Percentiles rank a stretch among this genome's conserved stretches.
These are phyloP conservation scores for Epinephelus malabaricus DNA, from an alignment of 2,797 vertebrate species.

Conservation along the genomic window DNA sequence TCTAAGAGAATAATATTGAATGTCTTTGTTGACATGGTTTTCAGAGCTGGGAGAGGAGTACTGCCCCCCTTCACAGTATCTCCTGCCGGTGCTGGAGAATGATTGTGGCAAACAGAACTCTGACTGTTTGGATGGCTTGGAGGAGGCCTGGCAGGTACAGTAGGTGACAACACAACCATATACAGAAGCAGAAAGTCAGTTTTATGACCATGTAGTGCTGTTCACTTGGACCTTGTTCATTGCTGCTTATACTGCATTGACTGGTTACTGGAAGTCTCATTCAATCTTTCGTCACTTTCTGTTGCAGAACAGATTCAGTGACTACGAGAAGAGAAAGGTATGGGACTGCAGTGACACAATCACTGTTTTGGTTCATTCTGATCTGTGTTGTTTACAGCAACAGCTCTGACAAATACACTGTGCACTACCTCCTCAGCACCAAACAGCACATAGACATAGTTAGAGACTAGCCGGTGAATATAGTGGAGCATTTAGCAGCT, in stretches of 20 bases:
- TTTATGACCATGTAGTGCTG: neutral
- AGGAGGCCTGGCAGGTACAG: slow-evolving; percentile 90
- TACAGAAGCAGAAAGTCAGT: neutral
- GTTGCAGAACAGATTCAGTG: slow-evolving; percentile 93
- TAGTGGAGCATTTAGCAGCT: no score
- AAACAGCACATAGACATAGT: no score
- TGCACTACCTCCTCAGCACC: no score
- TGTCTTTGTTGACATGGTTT: slow-evolving; percentile 41
- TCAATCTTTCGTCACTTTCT: slow-evolving; percentile 23
- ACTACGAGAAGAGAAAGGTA: slow-evolving; percentile 97
- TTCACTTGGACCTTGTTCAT: neutral
- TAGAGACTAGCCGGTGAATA: no score
- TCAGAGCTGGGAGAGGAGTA: slow-evolving; percentile 92
- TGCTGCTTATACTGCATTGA: neutral
- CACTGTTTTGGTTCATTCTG: neutral
- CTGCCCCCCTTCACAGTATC: slow-evolving; percentile 91
- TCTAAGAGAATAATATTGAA: neutral
- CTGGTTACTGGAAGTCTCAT: neutral
- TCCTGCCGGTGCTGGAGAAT: slow-evolving; percentile 89
- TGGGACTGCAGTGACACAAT: slow-evolving; percentile 24
- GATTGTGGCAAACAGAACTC: slow-evolving; percentile 69
- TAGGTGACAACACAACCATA: slow-evolving; percentile 7
- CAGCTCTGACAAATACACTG: neutral
- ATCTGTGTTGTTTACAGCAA: neutral
- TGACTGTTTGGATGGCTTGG: slow-evolving; percentile 77